A percentile compares a stretch with the other conserved stretches of the same genome.
These are phyloP conservation scores for Yasuhikotakia modesta DNA, from an alignment of 2,797 vertebrate genomes.

Conservation along the genomic window DNA sequence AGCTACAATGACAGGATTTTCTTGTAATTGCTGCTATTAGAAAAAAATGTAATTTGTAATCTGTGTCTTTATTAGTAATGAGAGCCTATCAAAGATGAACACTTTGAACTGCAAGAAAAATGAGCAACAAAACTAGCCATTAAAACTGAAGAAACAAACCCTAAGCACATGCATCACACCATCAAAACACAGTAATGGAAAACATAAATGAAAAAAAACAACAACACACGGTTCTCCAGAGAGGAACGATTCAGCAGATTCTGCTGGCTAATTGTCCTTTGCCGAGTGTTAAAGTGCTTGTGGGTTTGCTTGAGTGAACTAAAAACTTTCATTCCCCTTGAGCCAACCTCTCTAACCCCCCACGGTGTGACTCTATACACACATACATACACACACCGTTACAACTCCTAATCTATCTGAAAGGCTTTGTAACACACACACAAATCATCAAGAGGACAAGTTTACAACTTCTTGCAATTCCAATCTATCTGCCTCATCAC, in stretches of 20 bases:
- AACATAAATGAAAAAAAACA: constrained; percentile 61
- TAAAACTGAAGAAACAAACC: background rate
- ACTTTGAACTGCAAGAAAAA: background rate
- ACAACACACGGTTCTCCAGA: constrained; percentile 57
- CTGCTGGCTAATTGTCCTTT: constrained; percentile 73
- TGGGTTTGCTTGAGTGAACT: constrained; percentile 53
- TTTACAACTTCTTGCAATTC: constrained; percentile 31
- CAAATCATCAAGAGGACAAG: constrained; percentile 17
- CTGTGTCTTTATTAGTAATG: background rate
- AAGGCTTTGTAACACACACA: constrained; percentile 2
- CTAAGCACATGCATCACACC: constrained; percentile 54
- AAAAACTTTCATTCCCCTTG: constrained; percentile 58
- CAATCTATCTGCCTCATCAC: constrained; percentile 29
- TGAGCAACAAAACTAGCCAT: background rate
- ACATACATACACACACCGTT: constrained; percentile 32
- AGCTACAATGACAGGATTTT: background rate
- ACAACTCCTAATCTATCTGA: background rate
- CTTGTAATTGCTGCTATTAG: background rate
- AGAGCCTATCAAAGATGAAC: background rate
- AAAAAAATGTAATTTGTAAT: background rate
- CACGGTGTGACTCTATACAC: constrained; percentile 23
- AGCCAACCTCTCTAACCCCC: constrained; percentile 52
- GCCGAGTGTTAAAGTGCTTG: constrained; percentile 48
- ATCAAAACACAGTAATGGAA: constrained; percentile 62
- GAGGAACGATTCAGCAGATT: constrained; percentile 52